Evolutionary conservation across 2,113 vertebrate genomes (phyloP), one percentile per base, ranked within the genome.

Genomic region (Eidolon helvum): DNA sequence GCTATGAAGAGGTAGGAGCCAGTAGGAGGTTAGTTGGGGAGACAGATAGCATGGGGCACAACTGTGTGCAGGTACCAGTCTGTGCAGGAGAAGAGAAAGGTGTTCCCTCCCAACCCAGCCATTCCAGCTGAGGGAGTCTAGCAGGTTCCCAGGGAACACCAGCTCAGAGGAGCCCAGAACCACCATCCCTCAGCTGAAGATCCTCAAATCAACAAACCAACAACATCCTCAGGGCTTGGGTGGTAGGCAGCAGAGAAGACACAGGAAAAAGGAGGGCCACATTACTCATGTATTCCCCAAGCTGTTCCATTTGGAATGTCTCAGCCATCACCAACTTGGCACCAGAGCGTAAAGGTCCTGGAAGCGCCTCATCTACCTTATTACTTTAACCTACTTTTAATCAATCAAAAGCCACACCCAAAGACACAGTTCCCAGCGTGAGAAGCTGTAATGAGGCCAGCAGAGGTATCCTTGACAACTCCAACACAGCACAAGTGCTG

Each of bases 391-490:
- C 80, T 14, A 1, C 0, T 95, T 98, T 97, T 86, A 98, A 97
- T 98, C 95, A 97, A 97, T 95, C 93, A 88, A 59, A 77, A 87
- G 78, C 97, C 92, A 59, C 94, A 61, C 75, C 96, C 21, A 48
- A 72, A 98, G 74, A 61, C 96, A 96, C 95, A 97, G 97, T 96
- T 96, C 93, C 97, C 79, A 97, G 95, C 97, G 38, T 0, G 96
- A 98, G 97, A 93, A 97, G 94, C 71, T 89, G 24, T 94, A 95
- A 79, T 0, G 92, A 94, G 26, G 95, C 35, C 21, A 96, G 77
- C 91, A 96, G 96, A 97, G 74, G 84, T 88, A 88, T 69, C 97
- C 33, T 19, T 97, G 48, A 40, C 97, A 97, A 97, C 72, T 61
- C 26, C 24, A 92, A 94, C 82, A 94, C 87, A 97, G 83, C 82